These are phyloP conservation scores for Leptestheria dahalacensis DNA, from an alignment of 1,140 invertebrate species.

Conservation along the genomic window DNA sequence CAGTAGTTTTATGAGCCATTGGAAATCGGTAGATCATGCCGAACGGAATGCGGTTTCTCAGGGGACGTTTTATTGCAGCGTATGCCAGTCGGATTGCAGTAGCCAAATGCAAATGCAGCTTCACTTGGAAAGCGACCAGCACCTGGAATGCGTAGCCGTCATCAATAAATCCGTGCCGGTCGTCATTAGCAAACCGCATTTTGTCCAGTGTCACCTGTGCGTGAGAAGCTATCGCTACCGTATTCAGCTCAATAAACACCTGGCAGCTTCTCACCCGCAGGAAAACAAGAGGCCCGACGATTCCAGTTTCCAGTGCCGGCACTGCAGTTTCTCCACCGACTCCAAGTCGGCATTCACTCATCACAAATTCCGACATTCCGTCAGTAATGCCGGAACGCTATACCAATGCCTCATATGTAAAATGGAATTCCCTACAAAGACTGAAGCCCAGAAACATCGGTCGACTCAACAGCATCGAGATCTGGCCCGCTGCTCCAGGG, in stretches of 20 bases:
- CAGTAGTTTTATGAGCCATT: conserved; percentile 44
- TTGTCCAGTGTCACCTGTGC: conserved; percentile 36
- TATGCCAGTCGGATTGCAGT: conserved; percentile 55
- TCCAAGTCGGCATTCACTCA: conserved; percentile 42
- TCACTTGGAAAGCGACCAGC: conserved; percentile 48
- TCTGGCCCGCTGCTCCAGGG: conserved; percentile 29
- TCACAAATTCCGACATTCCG: conserved; percentile 39
- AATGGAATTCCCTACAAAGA: conserved; percentile 39
- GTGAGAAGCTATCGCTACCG: conserved; percentile 47
- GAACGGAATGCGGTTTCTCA: conserved; percentile 10
- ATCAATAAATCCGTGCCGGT: conserved; percentile 64
- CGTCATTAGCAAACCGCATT: conserved; percentile 49
- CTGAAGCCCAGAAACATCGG: conserved; percentile 48
- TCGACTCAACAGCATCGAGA: conserved; percentile 39
- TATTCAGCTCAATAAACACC: conserved; percentile 47
- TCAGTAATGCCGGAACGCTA: conserved; percentile 25
- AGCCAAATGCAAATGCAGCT: conserved; percentile 44
- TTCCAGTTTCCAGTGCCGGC: neutral
- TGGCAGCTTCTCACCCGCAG: conserved; percentile 36
- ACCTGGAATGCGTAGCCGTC: conserved; percentile 50
- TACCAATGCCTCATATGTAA: conserved; percentile 52
- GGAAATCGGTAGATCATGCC: conserved; percentile 46
- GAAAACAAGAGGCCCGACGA: conserved; percentile 29
- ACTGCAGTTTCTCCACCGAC: neutral
- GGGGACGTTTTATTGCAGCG: conserved; percentile 53